Evolutionary conservation across 92 coral and sea anemone genomes (phyloP), one percentile per base, ranked within the genome.

Genomic region (Paragorgia papillata): DNA sequence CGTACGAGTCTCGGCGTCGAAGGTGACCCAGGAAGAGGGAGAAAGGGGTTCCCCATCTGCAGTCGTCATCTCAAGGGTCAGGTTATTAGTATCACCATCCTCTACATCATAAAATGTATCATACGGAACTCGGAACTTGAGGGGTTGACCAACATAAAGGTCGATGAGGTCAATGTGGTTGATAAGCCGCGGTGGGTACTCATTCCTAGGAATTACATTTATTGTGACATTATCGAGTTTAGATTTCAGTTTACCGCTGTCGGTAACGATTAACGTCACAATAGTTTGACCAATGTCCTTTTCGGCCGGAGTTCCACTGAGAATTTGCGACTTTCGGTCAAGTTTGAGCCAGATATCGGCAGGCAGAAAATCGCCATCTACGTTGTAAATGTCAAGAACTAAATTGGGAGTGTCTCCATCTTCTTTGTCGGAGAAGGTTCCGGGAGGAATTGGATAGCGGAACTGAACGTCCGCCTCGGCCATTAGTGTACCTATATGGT

Each of bases 261-360:
- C 70, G n/a, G 60, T 43, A 1, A 46, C 69, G 25, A 59, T 31
- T 30, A 59, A 41, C 10, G 24, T 28, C n/a, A 75, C 30, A 25
- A 6, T 59, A 10, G 28, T 7, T 12, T 82, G 83, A 27, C 68
- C 86, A 2, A 70, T 28, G 62, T 69, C 43, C 3, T 41, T 44
- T 25, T 62, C 80, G 84, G 76, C 68, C 22, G 96, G 90, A 39
- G 83, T 82, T 54, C 92, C 97, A 79, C 83, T 84, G 66, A 95
- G 84, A 24, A 64, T 88, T 66, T 95, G 99, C 10, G 71, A 56
- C 0, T 61, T 25, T 9, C 73, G 66, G 66, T 89, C 76, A 19
- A 95, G 81, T 15, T 85, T 60, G 44, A 95, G 67, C 99, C 99
- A 95, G 0, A 90, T 81, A 9, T 92, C 63, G 2, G 87, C n/a